These are phyloP conservation scores for Lepidurus apus DNA, from an alignment of 1,140 invertebrate species.

Conservation along the genomic window DNA sequence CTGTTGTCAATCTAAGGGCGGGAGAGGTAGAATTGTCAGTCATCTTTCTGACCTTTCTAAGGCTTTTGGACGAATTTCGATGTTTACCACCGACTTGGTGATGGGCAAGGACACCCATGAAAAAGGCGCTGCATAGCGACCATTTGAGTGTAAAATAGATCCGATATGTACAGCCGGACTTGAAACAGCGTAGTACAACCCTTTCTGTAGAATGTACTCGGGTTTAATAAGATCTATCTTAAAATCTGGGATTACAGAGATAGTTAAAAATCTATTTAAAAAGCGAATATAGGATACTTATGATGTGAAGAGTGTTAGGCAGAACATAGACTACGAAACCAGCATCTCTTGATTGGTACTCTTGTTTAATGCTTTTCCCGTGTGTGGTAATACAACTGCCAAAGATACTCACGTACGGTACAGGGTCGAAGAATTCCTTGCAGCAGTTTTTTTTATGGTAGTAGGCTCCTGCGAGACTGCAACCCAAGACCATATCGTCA, in stretches of 20 bases:
- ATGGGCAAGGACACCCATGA: too few species aligned
- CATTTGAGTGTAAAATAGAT: too few species aligned
- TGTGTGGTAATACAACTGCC: background rate
- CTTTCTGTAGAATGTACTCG: background rate
- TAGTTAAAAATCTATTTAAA: too few species aligned
- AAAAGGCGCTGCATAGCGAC: too few species aligned
- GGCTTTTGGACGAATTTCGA: too few species aligned
- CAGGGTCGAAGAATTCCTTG: background rate
- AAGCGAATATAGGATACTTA: background rate
- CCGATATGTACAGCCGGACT: too few species aligned
- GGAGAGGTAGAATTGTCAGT: too few species aligned
- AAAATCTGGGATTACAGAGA: background rate
- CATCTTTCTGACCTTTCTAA: too few species aligned
- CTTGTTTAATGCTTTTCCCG: background rate
- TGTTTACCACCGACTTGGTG: too few species aligned
- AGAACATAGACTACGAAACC: constrained; percentile 23
- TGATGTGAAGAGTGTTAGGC: background rate
- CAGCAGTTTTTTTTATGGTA: constrained; percentile 26
- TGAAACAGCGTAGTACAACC: too few species aligned
- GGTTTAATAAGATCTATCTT: too few species aligned
- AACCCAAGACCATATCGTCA: constrained; percentile 26
- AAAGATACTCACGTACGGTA: background rate
- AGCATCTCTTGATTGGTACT: constrained; percentile 15
- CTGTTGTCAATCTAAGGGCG: too few species aligned
- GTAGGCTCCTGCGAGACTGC: background rate